Percentiles rank a stretch among this genome's conserved stretches.
Conservation (phyloP, 2,888 invertebrate species). For the Xylota segnis region DNA sequence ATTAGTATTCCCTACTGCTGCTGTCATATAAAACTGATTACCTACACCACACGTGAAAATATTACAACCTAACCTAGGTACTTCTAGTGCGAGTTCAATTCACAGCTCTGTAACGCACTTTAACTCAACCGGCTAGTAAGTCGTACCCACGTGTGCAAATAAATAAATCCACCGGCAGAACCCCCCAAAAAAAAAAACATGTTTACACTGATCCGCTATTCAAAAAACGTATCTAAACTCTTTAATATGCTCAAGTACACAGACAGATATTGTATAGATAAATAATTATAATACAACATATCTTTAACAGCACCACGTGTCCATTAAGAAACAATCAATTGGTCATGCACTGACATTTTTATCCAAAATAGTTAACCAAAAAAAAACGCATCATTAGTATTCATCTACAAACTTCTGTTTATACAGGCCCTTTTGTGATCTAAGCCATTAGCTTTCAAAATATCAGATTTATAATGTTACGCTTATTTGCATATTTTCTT, state of each 20-base stretch:
- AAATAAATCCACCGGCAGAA: too few species aligned
- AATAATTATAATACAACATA: not conserved
- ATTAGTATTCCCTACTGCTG: too few species aligned
- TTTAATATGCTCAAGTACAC: not conserved
- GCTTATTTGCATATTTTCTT: constrained; percentile 20
- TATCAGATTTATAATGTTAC: constrained; percentile 13
- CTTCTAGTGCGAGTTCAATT: too few species aligned
- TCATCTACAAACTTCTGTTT: constrained; percentile 15
- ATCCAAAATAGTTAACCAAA: not conserved
- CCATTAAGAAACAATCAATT: not conserved
- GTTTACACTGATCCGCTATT: not conserved
- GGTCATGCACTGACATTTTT: not conserved
- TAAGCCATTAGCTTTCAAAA: constrained; percentile 20
- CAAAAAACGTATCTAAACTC: not conserved
- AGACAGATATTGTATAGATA: not conserved
- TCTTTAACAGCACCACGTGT: not conserved
- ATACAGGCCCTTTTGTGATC: constrained; percentile 20
- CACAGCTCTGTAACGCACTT: too few species aligned
- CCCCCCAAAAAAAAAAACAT: too few species aligned
- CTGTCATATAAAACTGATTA: too few species aligned
- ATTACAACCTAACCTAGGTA: too few species aligned
- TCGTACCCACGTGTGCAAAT: too few species aligned
- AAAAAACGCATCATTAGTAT: not conserved
- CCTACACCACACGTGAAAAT: too few species aligned
- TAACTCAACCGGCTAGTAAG: too few species aligned